Percentiles rank a stretch among this genome's conserved stretches.
Evolutionary conservation across 2,113 vertebrate genomes (phyloP).

Genomic region (Emydura subglobosa): DNA sequence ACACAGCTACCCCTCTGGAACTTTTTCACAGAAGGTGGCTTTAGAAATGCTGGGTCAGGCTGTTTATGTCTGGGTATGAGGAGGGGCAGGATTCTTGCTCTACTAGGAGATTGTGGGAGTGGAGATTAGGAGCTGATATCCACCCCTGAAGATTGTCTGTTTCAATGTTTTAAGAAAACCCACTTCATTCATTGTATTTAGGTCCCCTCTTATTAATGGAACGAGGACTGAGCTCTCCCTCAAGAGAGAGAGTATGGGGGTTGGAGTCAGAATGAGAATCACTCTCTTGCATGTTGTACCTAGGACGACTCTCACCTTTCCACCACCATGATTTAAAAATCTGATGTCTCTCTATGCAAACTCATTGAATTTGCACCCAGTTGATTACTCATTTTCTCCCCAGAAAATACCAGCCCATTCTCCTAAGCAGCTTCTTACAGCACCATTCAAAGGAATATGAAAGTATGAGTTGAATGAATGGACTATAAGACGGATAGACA

Average conservation of each 20-base stretch:
- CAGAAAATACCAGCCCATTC: neutral
- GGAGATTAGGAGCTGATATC: neutral
- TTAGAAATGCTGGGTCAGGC: neutral
- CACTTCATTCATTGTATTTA: slow-evolving; percentile 21
- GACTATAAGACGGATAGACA: too few relatives aligned
- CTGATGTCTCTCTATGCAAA: neutral
- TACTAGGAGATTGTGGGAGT: neutral
- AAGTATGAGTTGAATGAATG: too few relatives aligned
- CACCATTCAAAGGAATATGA: neutral
- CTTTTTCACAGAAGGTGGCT: neutral
- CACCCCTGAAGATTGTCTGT: neutral
- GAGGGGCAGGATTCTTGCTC: neutral
- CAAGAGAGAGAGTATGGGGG: slow-evolving; percentile 16
- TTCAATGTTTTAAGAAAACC: slow-evolving; percentile 43
- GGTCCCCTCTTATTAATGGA: slow-evolving; percentile 44
- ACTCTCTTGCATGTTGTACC: slow-evolving; percentile 38
- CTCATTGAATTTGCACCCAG: neutral
- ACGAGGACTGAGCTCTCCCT: slow-evolving; percentile 32
- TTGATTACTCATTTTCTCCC: neutral
- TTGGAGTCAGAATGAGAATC: slow-evolving; percentile 15
- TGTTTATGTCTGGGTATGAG: neutral
- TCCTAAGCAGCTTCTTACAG: neutral
- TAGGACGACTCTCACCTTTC: slow-evolving; percentile 30
- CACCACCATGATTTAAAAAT: neutral
- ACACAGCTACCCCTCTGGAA: too few relatives aligned